A percentile compares a stretch with the other conserved stretches of the same genome.
phyloP scores from a whole-genome alignment of 2,113 vertebrate species.

The Gorilla gorilla region DNA sequence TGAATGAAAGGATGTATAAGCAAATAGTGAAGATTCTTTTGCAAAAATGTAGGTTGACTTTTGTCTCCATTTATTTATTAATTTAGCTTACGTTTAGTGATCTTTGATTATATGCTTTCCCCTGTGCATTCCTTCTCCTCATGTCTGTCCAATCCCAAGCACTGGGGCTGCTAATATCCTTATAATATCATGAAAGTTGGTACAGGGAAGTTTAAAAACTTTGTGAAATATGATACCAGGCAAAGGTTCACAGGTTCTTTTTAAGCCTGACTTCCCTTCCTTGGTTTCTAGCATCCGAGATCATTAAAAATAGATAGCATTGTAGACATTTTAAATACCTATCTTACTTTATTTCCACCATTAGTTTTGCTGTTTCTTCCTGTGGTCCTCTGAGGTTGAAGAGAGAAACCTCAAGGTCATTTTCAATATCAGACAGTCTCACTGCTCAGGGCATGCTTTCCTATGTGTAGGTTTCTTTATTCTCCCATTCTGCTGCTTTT shows the following conservation, averaged over 20 bases:
- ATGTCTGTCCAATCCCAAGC: not conserved
- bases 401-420: conserved; percentile 50
- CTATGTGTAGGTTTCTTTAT: not conserved
- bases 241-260: conserved; percentile 51
- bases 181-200: not conserved
- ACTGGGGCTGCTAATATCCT: not conserved
- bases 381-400: conserved; percentile 42
- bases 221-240: conserved; percentile 15
- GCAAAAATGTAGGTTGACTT: not conserved
- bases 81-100: not conserved
- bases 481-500: not conserved
- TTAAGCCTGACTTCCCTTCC: conserved; percentile 67
- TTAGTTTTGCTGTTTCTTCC: conserved; percentile 42
- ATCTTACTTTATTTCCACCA: conserved; percentile 40
- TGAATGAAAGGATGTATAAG: not conserved
- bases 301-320: conserved; percentile 72
- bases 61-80: not conserved
- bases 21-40: not conserved
- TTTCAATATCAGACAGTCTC: conserved; percentile 16
- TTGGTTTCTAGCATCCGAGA: conserved; percentile 63
- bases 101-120: not conserved
- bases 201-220: conserved; percentile 18
- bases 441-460: not conserved
- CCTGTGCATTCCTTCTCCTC: not conserved
- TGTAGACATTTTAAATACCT: conserved; percentile 45